Base-by-base conservation (phyloP, 2,888 invertebrate species). In the Apocheima hispidaria region DNA sequence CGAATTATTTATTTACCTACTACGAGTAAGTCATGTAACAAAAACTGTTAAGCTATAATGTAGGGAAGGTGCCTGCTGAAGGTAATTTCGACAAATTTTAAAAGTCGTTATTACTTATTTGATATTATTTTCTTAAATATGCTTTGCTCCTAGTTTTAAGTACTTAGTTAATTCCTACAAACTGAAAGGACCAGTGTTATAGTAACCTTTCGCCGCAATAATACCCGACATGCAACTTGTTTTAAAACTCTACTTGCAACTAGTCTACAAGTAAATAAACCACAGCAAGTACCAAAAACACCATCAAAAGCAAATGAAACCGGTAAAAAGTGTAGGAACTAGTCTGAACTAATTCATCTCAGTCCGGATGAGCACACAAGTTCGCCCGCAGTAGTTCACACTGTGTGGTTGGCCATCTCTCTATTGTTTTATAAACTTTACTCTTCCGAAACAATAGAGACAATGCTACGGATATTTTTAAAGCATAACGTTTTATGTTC, bases 381-480 rank as follows among this genome's bases (percentile, higher is more conserved):
- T 68, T 60, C 46, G 60, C 57, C 65, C 59, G 52, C 63, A 57
- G 60, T 66, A 57, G 66, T 68, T 66, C 58, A 66, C 70, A 67
- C 65, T 51, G 60, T 63, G 66, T 48, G 69, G 67, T 60, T 71
- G 73, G 72, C 75, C 76, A 77, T 74, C 68, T 72, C 78, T 74
- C 70, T 65, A 77, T 75, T 74, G 75, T 79, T 79, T 68, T 63
- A 68, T 61, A 70, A 75, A 79, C 74, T 78, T 76, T 70, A 69
- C 65, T 61, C 66, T 54, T 43, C 55, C 61, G 46, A 71, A 72
- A 77, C 71, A 72, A 69, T 66, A 44, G 63, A 65, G 46, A 46
- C 30, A 33, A 46, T 46, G 30, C 30, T 72, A 60, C 65, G 52
- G 69, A 70, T 63, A 50, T 71, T 74, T 75, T 75, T 68, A 77